These are phyloP conservation scores for Drosophila eohydei DNA, from an alignment of 2,888 invertebrate species.

Conservation along the genomic window DNA sequence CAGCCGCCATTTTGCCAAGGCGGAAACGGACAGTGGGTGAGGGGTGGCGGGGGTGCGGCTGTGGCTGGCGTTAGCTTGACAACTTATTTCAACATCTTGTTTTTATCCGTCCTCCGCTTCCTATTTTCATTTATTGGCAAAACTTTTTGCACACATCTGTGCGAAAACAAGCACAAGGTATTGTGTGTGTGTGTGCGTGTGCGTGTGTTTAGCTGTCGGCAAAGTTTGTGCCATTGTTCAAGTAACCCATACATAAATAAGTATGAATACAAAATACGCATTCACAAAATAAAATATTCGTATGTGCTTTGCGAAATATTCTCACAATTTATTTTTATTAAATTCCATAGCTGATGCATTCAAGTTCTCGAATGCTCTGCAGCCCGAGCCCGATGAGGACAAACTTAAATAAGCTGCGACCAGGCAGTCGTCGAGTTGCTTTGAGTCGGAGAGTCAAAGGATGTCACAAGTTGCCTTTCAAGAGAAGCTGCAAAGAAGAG, in stretches of 20 bases:
- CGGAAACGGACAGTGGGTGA: slow-evolving; percentile 35
- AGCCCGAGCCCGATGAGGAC: not conserved
- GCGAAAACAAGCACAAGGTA: slow-evolving; percentile 50
- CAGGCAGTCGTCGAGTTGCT: slow-evolving; percentile 10
- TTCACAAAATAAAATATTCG: slow-evolving; percentile 19
- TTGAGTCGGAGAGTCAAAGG: slow-evolving; percentile 16
- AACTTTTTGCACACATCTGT: slow-evolving; percentile 70
- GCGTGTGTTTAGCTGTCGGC: slow-evolving; percentile 60
- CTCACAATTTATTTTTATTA: slow-evolving; percentile 39
- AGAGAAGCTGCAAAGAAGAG: slow-evolving; percentile 6
- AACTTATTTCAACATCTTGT: slow-evolving; percentile 79
- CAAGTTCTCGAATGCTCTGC: slow-evolving; percentile 17
- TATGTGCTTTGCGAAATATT: slow-evolving; percentile 23
- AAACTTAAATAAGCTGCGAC: slow-evolving; percentile 24
- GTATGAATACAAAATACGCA: slow-evolving; percentile 39
- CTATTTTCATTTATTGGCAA: slow-evolving; percentile 79
- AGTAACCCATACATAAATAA: slow-evolving; percentile 45
- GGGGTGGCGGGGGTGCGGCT: not conserved
- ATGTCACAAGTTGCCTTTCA: slow-evolving; percentile 21
- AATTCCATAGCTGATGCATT: slow-evolving; percentile 30
- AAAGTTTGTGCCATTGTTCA: slow-evolving; percentile 67
- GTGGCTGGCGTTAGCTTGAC: slow-evolving; percentile 63
- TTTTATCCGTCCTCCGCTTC: slow-evolving; percentile 64
- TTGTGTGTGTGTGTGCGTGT: slow-evolving; percentile 21
- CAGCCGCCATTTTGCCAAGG: slow-evolving; percentile 51